Evolutionary conservation across 2,797 vertebrate species (phyloP).

Genomic region (Cyprinodon diabolis): DNA sequence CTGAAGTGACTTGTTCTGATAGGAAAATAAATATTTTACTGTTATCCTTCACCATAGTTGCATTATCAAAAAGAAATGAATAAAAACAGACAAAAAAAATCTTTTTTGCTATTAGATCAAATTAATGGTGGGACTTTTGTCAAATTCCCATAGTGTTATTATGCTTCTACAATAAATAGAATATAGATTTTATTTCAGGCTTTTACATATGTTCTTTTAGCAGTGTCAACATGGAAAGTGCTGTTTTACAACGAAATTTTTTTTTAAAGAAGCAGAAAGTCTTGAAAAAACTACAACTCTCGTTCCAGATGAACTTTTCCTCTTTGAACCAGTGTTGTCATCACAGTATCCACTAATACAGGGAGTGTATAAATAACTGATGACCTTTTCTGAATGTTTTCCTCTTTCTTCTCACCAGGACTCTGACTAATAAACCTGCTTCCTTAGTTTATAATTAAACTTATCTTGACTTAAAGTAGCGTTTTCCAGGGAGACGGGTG

Average conservation of each 20-base stretch:
- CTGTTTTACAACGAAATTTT: background rate
- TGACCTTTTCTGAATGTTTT: slow-evolving; percentile 47
- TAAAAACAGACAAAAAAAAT: too few relatives aligned
- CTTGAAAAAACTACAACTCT: background rate
- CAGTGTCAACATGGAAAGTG: background rate
- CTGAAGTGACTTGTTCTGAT: too few relatives aligned
- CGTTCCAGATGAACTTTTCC: background rate
- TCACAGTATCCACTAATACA: background rate
- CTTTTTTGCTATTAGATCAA: too few relatives aligned
- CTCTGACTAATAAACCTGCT: slow-evolving; percentile 30
- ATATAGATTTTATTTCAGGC: too few relatives aligned
- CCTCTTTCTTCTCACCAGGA: slow-evolving; percentile 41
- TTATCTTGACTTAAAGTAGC: slow-evolving; percentile 52
- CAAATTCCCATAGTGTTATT: too few relatives aligned
- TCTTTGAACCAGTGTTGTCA: background rate
- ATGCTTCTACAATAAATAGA: too few relatives aligned
- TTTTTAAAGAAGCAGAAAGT: background rate
- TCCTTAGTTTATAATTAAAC: slow-evolving; percentile 45
- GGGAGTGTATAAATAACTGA: background rate
- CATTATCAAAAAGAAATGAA: too few relatives aligned
- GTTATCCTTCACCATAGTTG: too few relatives aligned
- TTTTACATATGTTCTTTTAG: too few relatives aligned
- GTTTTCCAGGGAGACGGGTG: slow-evolving; percentile 40
- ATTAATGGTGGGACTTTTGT: too few relatives aligned
- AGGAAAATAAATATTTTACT: too few relatives aligned